These are phyloP conservation scores for Elanoides forficatus DNA, from an alignment of 2,113 vertebrate genomes.

Conservation along the genomic window DNA sequence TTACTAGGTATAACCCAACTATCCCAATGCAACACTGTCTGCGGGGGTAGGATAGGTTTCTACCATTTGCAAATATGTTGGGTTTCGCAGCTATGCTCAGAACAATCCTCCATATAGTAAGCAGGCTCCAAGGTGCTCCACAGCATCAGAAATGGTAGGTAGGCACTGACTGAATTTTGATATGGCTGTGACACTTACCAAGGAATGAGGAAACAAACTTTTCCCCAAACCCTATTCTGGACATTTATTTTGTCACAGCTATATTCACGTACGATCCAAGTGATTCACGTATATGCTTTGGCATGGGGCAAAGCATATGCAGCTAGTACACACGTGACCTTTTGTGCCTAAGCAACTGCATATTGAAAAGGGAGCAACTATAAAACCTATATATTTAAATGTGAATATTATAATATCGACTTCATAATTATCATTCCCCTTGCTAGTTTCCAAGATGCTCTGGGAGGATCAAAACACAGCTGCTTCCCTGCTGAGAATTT, in stretches of 20 bases:
- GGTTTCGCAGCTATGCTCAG: background rate
- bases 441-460: conserved; percentile 60
- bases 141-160: background rate
- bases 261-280: background rate
- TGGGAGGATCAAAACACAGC: conserved; percentile 65
- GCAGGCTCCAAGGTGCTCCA: background rate
- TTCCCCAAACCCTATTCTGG: background rate
- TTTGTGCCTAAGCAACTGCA: conserved; percentile 19
- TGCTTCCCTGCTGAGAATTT: conserved; percentile 63
- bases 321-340: background rate
- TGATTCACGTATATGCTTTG: background rate
- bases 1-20: background rate
- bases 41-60: background rate
- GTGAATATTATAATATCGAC: conserved; percentile 43
- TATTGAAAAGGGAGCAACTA: conserved; percentile 15
- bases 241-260: background rate
- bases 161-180: background rate
- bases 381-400: conserved; percentile 59
- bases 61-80: background rate
- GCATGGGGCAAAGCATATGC: background rate
- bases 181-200: background rate
- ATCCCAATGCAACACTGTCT: background rate
- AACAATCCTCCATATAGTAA: background rate
- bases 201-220: background rate
- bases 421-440: conserved; percentile 53